Conservation (phyloP, 2,113 vertebrate species). For the Odobenus rosmarus region DNA sequence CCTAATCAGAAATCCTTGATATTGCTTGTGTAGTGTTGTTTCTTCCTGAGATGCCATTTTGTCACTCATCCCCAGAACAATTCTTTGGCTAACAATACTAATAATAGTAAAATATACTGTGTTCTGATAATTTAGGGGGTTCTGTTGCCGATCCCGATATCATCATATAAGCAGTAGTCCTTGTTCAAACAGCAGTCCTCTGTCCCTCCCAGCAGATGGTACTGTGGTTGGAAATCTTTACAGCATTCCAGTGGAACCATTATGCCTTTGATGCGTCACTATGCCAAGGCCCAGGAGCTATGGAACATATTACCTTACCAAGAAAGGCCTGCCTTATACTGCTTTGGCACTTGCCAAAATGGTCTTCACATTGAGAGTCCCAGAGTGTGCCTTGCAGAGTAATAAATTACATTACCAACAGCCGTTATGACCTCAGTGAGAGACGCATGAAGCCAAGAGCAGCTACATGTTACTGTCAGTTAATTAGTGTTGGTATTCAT, state of each 20-base stretch:
- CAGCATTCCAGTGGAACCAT: constrained; percentile 34
- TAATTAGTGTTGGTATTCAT: constrained; percentile 83
- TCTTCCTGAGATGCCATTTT: constrained; percentile 46
- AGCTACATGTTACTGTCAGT: constrained; percentile 82
- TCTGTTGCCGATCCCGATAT: not conserved
- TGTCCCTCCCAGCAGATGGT: constrained; percentile 72
- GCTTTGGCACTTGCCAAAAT: constrained; percentile 77
- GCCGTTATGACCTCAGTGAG: constrained; percentile 82
- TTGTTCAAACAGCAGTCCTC: constrained; percentile 68
- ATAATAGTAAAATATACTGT: not conserved
- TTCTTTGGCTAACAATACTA: not conserved
- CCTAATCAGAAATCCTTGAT: constrained; percentile 9
- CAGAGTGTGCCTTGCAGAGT: constrained; percentile 51
- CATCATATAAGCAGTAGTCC: not conserved
- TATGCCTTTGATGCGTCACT: constrained; percentile 62
- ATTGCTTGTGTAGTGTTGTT: not conserved
- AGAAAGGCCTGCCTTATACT: constrained; percentile 73
- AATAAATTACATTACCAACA: constrained; percentile 81
- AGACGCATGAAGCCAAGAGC: constrained; percentile 76
- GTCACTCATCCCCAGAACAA: constrained; percentile 48
- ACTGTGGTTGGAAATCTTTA: constrained; percentile 80
- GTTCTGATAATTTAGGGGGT: not conserved
- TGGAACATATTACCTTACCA: constrained; percentile 83
- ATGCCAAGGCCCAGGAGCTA: constrained; percentile 69
- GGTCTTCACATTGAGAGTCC: constrained; percentile 70